Evolutionary conservation across 2,888 invertebrate species (phyloP), one percentile per base, ranked within the genome.

Genomic region (Melanostoma mellinum): DNA sequence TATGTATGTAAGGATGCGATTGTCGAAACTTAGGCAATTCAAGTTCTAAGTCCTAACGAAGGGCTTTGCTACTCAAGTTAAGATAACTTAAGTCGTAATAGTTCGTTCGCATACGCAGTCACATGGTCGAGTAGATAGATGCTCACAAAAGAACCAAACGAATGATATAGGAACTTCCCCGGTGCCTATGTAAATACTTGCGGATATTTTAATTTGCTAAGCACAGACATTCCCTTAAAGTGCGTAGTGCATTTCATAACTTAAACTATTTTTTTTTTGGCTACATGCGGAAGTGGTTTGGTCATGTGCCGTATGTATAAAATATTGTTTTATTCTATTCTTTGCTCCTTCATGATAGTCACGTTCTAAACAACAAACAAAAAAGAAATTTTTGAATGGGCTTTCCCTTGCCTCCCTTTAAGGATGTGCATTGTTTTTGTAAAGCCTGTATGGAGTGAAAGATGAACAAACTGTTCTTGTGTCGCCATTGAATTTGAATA

Each of bases 351-450:
- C 56, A 35, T 67, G 73, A 60, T 67, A 78, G 73, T 78, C 78
- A 78, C 78, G 73, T 73, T 73, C 73, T 73, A 73, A 67, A 55
- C 52, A 73, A 50, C 48, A 61, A 9, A 61, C 3, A 61, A 63
- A 76, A 73, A 44, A 53, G 10, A 33, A 3, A 10, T 44, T 42
- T 52, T 58, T 63, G 44, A 60, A 65, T 58, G 30, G 58, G 72
- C 38, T 53, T 65, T 53, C 46, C 60, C 60, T 77, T 77, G 65
- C 72, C 44, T 67, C 58, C 58, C 50, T 73, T 78, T 53, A 78
- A 78, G 72, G 78, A 78, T 78, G 63, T 63, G 46, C 60, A 73
- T 78, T 78, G 78, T 67, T 67, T 67, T 78, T 72, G 58, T 72
- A 72, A 58, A 65, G 44, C 35, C 42, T 56, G 46, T 55, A 40